Evolutionary conservation across 2,113 vertebrate genomes (phyloP), one percentile per base, ranked within the genome.

Genomic region (Tamias sibiricus): DNA sequence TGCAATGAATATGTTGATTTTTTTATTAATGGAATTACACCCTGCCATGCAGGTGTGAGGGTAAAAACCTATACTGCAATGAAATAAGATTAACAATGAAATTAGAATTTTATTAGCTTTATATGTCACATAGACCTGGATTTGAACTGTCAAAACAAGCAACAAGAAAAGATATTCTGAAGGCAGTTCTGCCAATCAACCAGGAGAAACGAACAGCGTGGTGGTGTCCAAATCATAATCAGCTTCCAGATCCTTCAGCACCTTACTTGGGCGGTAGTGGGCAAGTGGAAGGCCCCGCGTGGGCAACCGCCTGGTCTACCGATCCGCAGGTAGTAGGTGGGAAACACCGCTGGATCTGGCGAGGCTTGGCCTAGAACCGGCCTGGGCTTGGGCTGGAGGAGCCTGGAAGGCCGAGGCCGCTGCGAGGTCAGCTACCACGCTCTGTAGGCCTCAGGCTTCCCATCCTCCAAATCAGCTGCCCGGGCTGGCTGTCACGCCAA

Each of bases 1-100:
- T 96, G 99, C 99, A 99, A 99, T 99, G 99, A 99, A 99, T 99
- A 99, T 99, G 99, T 99, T 99, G 99, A 99, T 99, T 99, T 99
- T 99, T 98, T 99, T 99, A 99, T 99, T 99, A 99, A 99, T 99
- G 98, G 99, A 99, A 99, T 99, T 99, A 99, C 99, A 99, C 98
- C 98, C 99, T 98, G 98, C 98, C 98, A 99, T 93, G 99, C 99
- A 99, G 99, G 99, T 99, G 99, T 99, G 99, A 98, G 98, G 94
- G 98, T 97, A 98, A 99, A 98, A 98, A 98, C 99, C 98, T 98
- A 98, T 86, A 97, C 98, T 90, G 98, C 96, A 98, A 98, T 98
- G 99, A 98, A 99, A 99, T 98, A 97, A 97, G 98, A 98, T 98
- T 98, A 98, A 99, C 98, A 99, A 99, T 98, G 95, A 98, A 99